Conservation (phyloP, 2,113 vertebrate genomes). For the Regulus satrapa region DNA sequence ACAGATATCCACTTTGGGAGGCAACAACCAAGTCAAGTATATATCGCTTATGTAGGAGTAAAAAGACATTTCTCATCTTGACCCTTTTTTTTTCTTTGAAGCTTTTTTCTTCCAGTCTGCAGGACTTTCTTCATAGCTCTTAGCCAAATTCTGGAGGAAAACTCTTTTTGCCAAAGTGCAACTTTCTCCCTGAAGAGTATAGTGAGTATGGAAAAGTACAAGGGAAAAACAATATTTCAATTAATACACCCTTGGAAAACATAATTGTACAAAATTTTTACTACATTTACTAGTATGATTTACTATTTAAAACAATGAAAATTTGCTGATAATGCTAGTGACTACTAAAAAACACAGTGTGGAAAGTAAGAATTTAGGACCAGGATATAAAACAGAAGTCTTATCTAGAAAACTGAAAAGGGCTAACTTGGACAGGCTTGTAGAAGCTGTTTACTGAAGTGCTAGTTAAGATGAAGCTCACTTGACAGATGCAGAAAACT, state of each 20-base stretch:
- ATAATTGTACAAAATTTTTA: neutral
- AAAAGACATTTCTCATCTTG: neutral
- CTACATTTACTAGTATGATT: neutral
- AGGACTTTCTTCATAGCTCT: neutral
- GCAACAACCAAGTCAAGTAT: neutral
- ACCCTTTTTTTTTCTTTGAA: neutral
- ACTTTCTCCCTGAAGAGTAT: neutral
- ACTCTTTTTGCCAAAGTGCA: neutral
- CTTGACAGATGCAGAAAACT: neutral
- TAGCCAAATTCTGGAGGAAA: neutral
- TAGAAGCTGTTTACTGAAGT: neutral
- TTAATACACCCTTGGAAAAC: neutral
- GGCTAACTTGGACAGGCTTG: neutral
- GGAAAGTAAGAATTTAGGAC: neutral
- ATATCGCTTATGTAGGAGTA: neutral
- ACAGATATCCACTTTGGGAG: neutral
- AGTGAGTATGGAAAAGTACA: neutral
- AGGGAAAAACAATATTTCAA: neutral
- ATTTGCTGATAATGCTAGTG: neutral
- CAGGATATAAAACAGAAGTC: neutral
- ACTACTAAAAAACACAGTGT: neutral
- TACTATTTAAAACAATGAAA: neutral
- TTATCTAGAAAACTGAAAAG: neutral
- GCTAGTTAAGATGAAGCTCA: neutral
- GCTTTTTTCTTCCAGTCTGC: neutral